Evolutionary conservation across 2,113 vertebrate genomes (phyloP), one percentile per base, ranked within the genome.

Genomic region (Cyprinodon variegatus): DNA sequence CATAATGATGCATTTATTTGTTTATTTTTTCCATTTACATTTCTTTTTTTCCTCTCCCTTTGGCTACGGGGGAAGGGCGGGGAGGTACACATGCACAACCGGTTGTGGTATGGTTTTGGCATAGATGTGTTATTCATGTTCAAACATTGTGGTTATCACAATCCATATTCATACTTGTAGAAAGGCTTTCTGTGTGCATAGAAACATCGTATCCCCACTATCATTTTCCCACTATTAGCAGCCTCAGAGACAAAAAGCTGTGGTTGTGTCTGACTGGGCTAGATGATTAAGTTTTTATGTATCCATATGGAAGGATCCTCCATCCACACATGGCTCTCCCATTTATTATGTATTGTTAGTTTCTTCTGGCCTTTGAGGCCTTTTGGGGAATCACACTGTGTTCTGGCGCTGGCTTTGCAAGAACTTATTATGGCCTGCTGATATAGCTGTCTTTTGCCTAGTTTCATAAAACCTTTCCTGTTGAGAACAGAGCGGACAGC

Each of bases 111-210:
- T 64, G 89, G 91, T 93, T 92, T 91, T 89, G 91, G 85, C 92
- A 85, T 88, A 88, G 88, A 92, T 91, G 88, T 88, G 91, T 93
- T 93, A 93, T 93, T 93, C 93, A 92, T 92, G 91, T 92, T 93
- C 89, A 93, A 93, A 93, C 93, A 91, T 93, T 91, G 91, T 89
- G 93, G 91, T 91, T 61, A 50, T 90, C 83, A 81, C 82, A 62
- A 93, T 93, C 85, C 91, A 92, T 93, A 92, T 93, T 93, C 91
- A 93, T 93, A 90, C 81, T 83, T 87, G 89, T 83, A 89, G 87
- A 91, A 90, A 83, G 71, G 69, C 72, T 62, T 70, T 43, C 86
- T 89, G 81, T 90, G 84, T 91, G 74, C 70, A 71, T 86, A 71
- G 78, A 85, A 77, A 86, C 89, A 89, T 90, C 88, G 88, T 87